phyloP scores from a whole-genome alignment of 1,140 invertebrate genomes.

The Asobara japonica region DNA sequence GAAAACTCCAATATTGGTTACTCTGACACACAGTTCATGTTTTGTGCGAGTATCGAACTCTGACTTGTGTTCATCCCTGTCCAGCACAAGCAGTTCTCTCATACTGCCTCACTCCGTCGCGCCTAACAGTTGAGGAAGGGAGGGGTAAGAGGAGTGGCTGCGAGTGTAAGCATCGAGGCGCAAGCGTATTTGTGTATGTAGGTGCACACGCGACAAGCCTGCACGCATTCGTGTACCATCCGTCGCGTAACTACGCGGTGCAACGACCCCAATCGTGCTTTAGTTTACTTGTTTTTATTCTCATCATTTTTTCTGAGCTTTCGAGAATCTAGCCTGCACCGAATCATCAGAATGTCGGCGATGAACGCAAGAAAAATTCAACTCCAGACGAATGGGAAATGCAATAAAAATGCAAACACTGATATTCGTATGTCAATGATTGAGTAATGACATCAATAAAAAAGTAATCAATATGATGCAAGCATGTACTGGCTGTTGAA shows the following conservation, averaged over 20 bases:
- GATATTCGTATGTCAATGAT: too few relatives aligned
- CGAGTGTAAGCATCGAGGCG: conserved; percentile 29
- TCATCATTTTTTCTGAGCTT: background rate
- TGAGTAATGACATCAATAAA: too few relatives aligned
- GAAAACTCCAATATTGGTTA: conserved; percentile 39
- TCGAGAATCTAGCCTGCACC: background rate
- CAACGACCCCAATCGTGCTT: conserved; percentile 35
- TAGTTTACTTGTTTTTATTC: conserved; percentile 19
- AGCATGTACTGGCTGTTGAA: conserved; percentile 2
- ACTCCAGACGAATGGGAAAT: too few relatives aligned
- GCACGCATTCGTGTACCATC: conserved; percentile 42
- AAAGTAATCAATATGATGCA: too few relatives aligned
- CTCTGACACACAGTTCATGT: conserved; percentile 34
- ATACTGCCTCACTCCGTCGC: background rate
- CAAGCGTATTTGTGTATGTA: conserved; percentile 22
- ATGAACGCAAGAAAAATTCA: background rate
- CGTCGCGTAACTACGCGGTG: conserved; percentile 41
- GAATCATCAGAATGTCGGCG: too few relatives aligned
- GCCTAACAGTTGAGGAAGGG: background rate
- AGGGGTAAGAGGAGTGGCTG: background rate
- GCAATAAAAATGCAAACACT: too few relatives aligned
- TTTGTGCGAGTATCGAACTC: conserved; percentile 20
- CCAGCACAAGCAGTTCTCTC: conserved; percentile 17
- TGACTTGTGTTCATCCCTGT: conserved; percentile 1
- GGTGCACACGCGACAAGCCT: conserved; percentile 37